These are phyloP conservation scores for Trissoscelio sp. DNA, from an alignment of 2,888 invertebrate genomes.

Conservation along the genomic window DNA sequence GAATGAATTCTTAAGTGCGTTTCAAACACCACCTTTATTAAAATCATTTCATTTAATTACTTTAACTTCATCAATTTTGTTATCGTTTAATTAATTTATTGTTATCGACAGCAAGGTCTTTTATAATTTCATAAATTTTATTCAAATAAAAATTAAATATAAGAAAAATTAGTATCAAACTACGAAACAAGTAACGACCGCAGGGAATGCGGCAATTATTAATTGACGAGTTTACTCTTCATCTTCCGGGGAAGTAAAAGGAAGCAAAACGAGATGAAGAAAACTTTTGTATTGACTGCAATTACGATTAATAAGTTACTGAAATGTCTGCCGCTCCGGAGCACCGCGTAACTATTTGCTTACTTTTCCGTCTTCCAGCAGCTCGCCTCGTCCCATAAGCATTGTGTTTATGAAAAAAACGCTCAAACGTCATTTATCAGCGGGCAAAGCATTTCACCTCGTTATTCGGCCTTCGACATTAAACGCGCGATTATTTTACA, in stretches of 20 bases:
- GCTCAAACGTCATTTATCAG: constrained; percentile 22
- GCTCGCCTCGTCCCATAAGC: constrained; percentile 18
- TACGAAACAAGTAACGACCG: constrained; percentile 68
- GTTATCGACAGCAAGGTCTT: too few species aligned
- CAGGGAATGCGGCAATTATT: constrained; percentile 75
- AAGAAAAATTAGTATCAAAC: constrained; percentile 70
- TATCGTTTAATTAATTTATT: too few species aligned
- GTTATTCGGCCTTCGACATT: constrained; percentile 26
- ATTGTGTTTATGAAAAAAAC: constrained; percentile 43
- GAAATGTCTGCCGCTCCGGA: constrained; percentile 49
- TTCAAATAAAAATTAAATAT: constrained; percentile 75
- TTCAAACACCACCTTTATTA: constrained; percentile 46
- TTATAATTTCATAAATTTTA: too few species aligned
- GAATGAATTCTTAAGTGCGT: constrained; percentile 52
- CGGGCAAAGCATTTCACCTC: constrained; percentile 31
- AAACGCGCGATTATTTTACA: constrained; percentile 40
- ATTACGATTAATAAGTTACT: constrained; percentile 76
- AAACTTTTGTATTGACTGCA: constrained; percentile 76
- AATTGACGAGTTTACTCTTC: constrained; percentile 78
- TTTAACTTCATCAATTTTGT: too few species aligned
- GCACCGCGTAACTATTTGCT: constrained; percentile 50
- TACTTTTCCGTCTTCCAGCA: constrained; percentile 46
- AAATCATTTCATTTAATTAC: too few species aligned
- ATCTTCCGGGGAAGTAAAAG: constrained; percentile 69
- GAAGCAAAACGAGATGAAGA: constrained; percentile 64